Conservation (phyloP, 2,888 invertebrate species). For the Chorisops tibialis region DNA sequence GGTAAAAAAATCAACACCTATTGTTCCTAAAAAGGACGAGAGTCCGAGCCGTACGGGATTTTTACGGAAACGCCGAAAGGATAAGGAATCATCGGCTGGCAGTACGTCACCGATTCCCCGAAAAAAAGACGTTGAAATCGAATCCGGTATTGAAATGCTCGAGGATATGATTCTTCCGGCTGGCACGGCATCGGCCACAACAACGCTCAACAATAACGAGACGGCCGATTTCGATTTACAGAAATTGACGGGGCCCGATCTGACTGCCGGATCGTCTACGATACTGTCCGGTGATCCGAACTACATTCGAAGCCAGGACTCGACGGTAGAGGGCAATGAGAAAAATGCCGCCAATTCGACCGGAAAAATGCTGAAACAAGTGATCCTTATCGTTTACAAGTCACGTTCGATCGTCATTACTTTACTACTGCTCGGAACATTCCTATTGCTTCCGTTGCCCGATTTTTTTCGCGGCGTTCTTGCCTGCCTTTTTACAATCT, state of each 20-base stretch:
- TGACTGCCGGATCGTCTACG: too few species aligned
- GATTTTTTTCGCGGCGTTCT: constrained; percentile 48
- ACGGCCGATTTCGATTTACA: too few species aligned
- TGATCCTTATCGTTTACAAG: background rate
- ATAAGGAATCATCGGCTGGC: constrained; percentile 31
- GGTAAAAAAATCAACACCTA: background rate
- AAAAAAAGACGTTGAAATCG: constrained; percentile 45
- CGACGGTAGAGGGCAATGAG: too few species aligned
- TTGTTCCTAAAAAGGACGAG: background rate
- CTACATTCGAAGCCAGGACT: too few species aligned
- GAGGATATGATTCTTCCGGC: constrained; percentile 45
- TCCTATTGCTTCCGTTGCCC: constrained; percentile 36
- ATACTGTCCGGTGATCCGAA: too few species aligned
- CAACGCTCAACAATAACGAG: too few species aligned
- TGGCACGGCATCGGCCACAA: background rate
- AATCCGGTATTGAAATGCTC: constrained; percentile 50
- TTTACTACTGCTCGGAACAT: constrained; percentile 8
- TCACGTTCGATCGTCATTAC: constrained; percentile 7
- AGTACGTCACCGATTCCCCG: background rate
- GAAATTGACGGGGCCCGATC: too few species aligned
- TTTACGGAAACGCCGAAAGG: constrained; percentile 41
- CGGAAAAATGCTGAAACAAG: background rate
- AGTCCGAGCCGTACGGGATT: constrained; percentile 39
- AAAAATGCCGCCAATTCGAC: too few species aligned
- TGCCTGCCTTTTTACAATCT: constrained; percentile 42